Base-by-base conservation (phyloP, 2,797 vertebrate genomes). In the Gorsachius magnificus region DNA sequence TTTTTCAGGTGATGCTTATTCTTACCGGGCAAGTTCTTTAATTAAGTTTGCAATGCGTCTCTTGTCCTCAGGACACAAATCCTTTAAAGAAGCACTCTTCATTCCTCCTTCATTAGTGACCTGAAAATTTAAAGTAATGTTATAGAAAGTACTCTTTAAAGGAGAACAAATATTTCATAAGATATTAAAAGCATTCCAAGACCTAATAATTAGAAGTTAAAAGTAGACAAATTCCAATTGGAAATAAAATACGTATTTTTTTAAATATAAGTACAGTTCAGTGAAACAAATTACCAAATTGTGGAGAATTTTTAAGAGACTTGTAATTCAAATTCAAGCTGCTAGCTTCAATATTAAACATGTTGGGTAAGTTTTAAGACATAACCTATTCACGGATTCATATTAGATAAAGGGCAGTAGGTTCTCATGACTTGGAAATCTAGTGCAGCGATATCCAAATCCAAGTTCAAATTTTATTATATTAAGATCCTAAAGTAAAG, bases 21-120 rank as follows among this genome's bases (percentile, higher is more conserved):
- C 94, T 99, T 86, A 99, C 99, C 99, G 99, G 93, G 99, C 99
- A 94, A 99, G 98, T 97, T 99, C 99, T 97, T 99, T 99, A 89
- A 99, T 99, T 95, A 99, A 99, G 97, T 99, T 99, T 66, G 99
- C 99, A 97, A 99, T 99, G 88, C 99, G 98, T 68, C 98, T 98
- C 97, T 99, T 99, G 97, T 99, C 99, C 98, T 99, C 99, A 51
- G 99, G 98, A 97, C 99, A 99, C 95, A 99, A 99, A 98, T 99
- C 99, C 96, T 99, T 99, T 92, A 99, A 95, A 91, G 98, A 99
- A 86, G 98, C 98, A 93, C 98, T 99, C 91, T 98, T 99, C 79
- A 97, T 98, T 92, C 84, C 95, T 90, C 69, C 96, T 69, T 97
- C 98, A 92, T 93, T 97, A 84, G 97, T 76, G 46, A 96, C 95